Base-by-base conservation (phyloP, 2,113 vertebrate species). In the Propithecus coquereli region DNA sequence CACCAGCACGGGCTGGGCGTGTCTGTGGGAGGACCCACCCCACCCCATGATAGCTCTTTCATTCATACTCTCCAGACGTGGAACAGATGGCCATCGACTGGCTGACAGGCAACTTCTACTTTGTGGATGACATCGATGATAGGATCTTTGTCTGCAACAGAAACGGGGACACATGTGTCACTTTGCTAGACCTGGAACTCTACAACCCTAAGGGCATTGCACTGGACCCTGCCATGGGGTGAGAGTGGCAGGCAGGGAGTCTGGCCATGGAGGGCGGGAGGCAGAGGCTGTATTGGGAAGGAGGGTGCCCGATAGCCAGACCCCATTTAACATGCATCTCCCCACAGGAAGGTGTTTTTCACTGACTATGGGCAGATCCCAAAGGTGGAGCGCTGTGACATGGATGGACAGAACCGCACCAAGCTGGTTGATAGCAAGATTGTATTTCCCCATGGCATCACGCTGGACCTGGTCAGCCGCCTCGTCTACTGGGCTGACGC, bases 61-160 rank as follows among this genome's bases (percentile, higher is more conserved):
- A 10, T 84, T 92, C 43, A 4, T 37, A 8, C 45, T 73, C 87
- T 82, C 43, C 73, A 99, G 99, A 99, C n/a, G 99, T 99, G 96
- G 99, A 99, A 90, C 99, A 99, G 98, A 99, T 99, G 99, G 99
- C 99, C 66, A 99, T 99, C 0, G 99, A 99, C 98, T 99, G 99
- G 99, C 99, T 99, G 96, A 99, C 99, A 0, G 99, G 99, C 97
- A 99, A 99, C 98, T 99, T 99, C 98, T 99, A 99, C 99, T 99
- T 99, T 23, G 99, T 99, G 97, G 99, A 99, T 87, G 99, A 99
- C 95, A 99, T 99, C 1, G 99, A 99, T 0, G 99, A 99, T 96
- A 99, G 99, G 27, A 99, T 99, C 98, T 99, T 99, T n/a, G 99
- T 99, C 45, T 99, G 99, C 98, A 99, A 99, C 98, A 99, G 99